Conservation (phyloP, 2,888 invertebrate genomes). For the Brassicogethes aeneus region DNA sequence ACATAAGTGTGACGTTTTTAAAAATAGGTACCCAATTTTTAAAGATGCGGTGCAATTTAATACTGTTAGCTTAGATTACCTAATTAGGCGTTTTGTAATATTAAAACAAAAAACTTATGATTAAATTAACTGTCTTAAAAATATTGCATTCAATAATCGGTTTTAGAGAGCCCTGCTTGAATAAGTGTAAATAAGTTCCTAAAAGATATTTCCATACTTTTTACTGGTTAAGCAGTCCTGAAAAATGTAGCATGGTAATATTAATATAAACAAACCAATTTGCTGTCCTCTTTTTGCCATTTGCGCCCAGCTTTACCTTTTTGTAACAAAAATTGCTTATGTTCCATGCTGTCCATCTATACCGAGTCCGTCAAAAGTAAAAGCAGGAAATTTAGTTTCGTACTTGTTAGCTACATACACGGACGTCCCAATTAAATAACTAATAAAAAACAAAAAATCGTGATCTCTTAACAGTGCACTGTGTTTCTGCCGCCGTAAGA, state of each 20-base stretch:
- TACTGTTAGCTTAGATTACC: no score
- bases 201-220: neutral
- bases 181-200: neutral
- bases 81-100: no score
- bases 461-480: slow-evolving; percentile 33
- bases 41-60: no score
- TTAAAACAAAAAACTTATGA: no score
- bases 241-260: slow-evolving; percentile 20
- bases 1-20: no score
- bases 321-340: slow-evolving; percentile 32
- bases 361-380: slow-evolving; percentile 30
- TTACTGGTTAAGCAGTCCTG: neutral
- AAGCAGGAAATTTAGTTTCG: slow-evolving; percentile 23
- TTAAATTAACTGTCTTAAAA: no score
- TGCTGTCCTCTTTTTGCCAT: slow-evolving; percentile 29
- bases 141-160: no score
- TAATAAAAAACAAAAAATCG: slow-evolving; percentile 16
- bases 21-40: no score
- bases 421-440: slow-evolving; percentile 29
- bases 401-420: slow-evolving; percentile 17
- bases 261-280: slow-evolving; percentile 17
- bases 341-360: slow-evolving; percentile 40
- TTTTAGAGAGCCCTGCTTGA: no score
- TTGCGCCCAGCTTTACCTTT: slow-evolving; percentile 25
- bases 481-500: slow-evolving; percentile 27